Evolutionary conservation across 2,888 invertebrate species (phyloP).

Genomic region (Tachina lurida): DNA sequence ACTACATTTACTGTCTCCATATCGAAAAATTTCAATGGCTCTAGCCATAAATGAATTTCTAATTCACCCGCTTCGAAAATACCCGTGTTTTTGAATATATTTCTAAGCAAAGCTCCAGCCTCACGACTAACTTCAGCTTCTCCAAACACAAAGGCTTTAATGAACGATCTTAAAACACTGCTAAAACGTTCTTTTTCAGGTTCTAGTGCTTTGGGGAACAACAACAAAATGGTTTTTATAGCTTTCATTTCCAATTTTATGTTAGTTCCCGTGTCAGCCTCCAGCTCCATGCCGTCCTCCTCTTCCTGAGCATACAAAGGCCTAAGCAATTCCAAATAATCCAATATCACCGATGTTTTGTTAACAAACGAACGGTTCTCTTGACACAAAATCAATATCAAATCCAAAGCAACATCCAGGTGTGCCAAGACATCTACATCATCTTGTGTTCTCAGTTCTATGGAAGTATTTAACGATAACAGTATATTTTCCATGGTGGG

Average conservation of each 20-base stretch:
- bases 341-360: slow-evolving; percentile 79
- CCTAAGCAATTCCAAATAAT: slow-evolving; percentile 80
- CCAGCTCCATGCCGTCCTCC: slow-evolving; percentile 25
- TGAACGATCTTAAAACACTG: slow-evolving; percentile 84
- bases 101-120: slow-evolving; percentile 84
- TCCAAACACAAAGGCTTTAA: slow-evolving; percentile 84
- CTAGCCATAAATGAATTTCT: slow-evolving; percentile 88
- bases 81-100: slow-evolving; percentile 86
- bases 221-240: slow-evolving; percentile 80
- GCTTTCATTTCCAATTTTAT: slow-evolving; percentile 81
- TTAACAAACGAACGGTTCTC: slow-evolving; percentile 81
- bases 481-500: slow-evolving; percentile 80
- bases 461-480: slow-evolving; percentile 77
- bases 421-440: slow-evolving; percentile 79
- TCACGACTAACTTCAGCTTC: slow-evolving; percentile 82
- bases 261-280: slow-evolving; percentile 53
- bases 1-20: slow-evolving; percentile 76
- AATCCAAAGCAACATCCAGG: slow-evolving; percentile 80
- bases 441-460: slow-evolving; percentile 59
- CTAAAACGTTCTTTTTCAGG: slow-evolving; percentile 84
- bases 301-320: slow-evolving; percentile 78
- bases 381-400: slow-evolving; percentile 79
- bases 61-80: slow-evolving; percentile 85
- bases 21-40: slow-evolving; percentile 80
- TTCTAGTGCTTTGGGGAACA: slow-evolving; percentile 84